Conservation (phyloP, 2,888 invertebrate genomes). For the Lumbricus terrestris region DNA sequence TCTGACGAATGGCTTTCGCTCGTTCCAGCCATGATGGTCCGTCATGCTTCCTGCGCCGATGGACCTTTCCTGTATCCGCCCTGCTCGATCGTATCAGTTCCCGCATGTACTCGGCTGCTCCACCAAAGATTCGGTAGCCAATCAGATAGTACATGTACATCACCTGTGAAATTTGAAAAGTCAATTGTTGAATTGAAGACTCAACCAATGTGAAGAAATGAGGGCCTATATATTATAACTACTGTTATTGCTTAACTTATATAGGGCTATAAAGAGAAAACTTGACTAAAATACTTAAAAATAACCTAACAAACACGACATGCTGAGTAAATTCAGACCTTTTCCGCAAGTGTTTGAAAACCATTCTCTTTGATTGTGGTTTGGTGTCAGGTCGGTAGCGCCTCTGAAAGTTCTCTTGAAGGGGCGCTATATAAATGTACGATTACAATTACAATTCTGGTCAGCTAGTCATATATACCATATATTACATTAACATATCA, state of each 20-base stretch:
- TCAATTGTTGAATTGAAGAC: not conserved
- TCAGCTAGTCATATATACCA: not conserved
- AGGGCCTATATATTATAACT: too few species aligned
- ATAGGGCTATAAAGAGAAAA: not conserved
- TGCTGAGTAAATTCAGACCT: not conserved
- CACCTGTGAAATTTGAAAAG: conserved; percentile 65
- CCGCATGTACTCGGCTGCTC: conserved; percentile 7
- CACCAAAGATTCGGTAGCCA: conserved; percentile 90
- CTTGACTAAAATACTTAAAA: too few species aligned
- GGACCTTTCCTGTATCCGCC: conserved; percentile 7
- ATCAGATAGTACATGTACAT: conserved; percentile 99
- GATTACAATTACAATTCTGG: too few species aligned
- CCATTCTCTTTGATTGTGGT: too few species aligned
- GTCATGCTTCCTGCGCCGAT: conserved; percentile 33
- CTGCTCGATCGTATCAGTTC: conserved; percentile 34
- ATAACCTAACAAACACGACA: not conserved
- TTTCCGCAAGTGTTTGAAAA: too few species aligned
- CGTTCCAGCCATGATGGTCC: conserved; percentile 37
- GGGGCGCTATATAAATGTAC: too few species aligned
- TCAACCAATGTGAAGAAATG: not conserved
- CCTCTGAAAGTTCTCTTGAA: too few species aligned
- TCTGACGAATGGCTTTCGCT: not conserved
- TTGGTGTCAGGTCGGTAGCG: too few species aligned
- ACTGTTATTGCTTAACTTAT: not conserved
- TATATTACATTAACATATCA: not conserved